phyloP scores from a whole-genome alignment of 1,140 invertebrate genomes.

The Drosophila oshimai region DNA sequence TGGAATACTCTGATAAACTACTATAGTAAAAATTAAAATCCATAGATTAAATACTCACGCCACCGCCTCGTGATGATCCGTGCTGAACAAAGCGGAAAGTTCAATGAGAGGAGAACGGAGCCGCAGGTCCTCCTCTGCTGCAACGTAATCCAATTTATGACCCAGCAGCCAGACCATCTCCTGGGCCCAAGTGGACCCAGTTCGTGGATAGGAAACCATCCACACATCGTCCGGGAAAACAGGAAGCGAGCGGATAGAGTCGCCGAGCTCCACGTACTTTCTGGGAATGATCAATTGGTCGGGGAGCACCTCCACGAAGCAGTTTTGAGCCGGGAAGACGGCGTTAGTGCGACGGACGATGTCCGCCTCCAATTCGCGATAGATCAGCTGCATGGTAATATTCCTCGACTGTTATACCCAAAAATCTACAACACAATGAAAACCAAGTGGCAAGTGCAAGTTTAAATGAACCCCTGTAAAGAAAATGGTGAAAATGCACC shows the following conservation, averaged over 20 bases:
- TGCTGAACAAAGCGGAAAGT: conserved; percentile 84
- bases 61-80: conserved; percentile 84
- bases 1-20: too few relatives aligned
- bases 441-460: neutral
- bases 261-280: conserved; percentile 86
- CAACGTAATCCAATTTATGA: conserved; percentile 90
- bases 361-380: conserved; percentile 86
- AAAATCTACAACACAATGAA: conserved; percentile 30
- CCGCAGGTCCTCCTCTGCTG: conserved; percentile 87
- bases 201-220: conserved; percentile 91
- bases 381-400: conserved; percentile 83
- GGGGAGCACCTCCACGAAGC: conserved; percentile 88
- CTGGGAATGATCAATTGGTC: conserved; percentile 87
- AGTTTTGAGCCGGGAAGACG: conserved; percentile 87
- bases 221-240: conserved; percentile 89
- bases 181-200: conserved; percentile 94
- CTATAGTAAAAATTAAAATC: neutral
- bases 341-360: conserved; percentile 85
- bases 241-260: conserved; percentile 87
- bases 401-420: conserved; percentile 2
- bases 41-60: conserved; percentile 53
- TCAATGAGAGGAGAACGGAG: conserved; percentile 85
- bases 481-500: conserved; percentile 26
- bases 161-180: conserved; percentile 94
- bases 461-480: conserved; percentile 2